Evolutionary conservation across 2,113 vertebrate species (phyloP).

Genomic region (Tauraco erythrolophus): DNA sequence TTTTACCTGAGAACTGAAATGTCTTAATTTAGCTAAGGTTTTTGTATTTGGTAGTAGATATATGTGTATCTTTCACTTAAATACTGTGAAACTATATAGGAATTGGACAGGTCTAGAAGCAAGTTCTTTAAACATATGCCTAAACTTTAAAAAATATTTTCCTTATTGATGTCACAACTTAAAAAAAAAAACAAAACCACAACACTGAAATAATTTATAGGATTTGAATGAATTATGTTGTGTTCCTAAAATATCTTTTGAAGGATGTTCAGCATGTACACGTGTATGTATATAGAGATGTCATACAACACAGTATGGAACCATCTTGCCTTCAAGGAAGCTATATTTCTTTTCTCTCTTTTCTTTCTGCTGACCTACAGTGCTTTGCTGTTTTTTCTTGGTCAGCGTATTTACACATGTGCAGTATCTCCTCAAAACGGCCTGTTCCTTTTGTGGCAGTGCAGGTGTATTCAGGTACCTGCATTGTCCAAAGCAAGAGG

Average conservation of each 20-base stretch:
- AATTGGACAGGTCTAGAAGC: not conserved
- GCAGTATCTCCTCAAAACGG: not conserved
- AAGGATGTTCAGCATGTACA: not conserved
- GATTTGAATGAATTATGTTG: not conserved
- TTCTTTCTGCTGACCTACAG: not conserved
- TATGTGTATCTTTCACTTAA: not conserved
- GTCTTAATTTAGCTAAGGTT: not conserved
- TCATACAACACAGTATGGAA: not conserved
- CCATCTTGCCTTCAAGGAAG: not conserved
- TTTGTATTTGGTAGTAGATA: not conserved
- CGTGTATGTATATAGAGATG: not conserved
- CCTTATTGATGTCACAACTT: not conserved
- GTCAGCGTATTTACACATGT: not conserved
- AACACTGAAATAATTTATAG: not conserved
- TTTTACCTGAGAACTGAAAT: not conserved
- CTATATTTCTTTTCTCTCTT: not conserved
- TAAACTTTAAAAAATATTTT: not conserved
- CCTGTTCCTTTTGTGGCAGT: not conserved
- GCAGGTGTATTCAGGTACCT: not conserved
- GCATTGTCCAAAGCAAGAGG: not conserved
- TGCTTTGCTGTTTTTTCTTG: not conserved
- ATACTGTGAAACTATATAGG: not conserved
- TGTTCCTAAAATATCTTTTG: not conserved
- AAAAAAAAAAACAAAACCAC: not conserved
- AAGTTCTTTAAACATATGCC: not conserved